phyloP scores from a whole-genome alignment of 64 coral and sea anemone genomes.

The Stylophora pistillata region DNA sequence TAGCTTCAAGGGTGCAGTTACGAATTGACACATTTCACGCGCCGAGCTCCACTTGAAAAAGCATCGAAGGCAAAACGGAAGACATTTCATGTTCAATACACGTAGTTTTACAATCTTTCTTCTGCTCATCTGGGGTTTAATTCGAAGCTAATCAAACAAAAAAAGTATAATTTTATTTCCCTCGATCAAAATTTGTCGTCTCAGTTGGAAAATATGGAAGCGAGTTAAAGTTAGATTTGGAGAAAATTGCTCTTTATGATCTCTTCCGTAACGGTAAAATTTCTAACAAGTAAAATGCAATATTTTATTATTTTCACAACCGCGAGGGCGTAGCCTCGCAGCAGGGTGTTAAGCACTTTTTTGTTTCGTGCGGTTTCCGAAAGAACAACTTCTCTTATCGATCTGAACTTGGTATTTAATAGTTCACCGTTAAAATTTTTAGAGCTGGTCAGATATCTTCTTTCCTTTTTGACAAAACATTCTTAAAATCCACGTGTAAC shows the following conservation, averaged over 20 bases:
- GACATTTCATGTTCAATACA: background rate
- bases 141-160: slow-evolving; percentile 27
- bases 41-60: background rate
- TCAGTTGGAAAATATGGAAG: slow-evolving; percentile 34
- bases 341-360: slow-evolving; percentile 15
- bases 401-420: slow-evolving; percentile 29
- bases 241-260: slow-evolving; percentile 25
- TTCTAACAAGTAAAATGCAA: slow-evolving; percentile 20
- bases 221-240: slow-evolving; percentile 16
- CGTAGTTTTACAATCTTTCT: slow-evolving; percentile 10
- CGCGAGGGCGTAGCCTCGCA: slow-evolving; percentile 30
- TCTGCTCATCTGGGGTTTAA: slow-evolving; percentile 13
- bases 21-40: background rate
- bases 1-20: background rate
- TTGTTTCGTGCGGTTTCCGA: slow-evolving; percentile 10
- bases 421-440: background rate
- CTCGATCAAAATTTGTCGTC: background rate
- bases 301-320: slow-evolving; percentile 31
- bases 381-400: background rate
- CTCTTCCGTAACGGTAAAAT: background rate
- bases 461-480: background rate
- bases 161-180: slow-evolving; percentile 13
- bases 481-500: background rate
- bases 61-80: background rate
- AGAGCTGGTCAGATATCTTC: background rate